Evolutionary conservation across 2,797 vertebrate species (phyloP).

Genomic region (Galagoides demidoff): DNA sequence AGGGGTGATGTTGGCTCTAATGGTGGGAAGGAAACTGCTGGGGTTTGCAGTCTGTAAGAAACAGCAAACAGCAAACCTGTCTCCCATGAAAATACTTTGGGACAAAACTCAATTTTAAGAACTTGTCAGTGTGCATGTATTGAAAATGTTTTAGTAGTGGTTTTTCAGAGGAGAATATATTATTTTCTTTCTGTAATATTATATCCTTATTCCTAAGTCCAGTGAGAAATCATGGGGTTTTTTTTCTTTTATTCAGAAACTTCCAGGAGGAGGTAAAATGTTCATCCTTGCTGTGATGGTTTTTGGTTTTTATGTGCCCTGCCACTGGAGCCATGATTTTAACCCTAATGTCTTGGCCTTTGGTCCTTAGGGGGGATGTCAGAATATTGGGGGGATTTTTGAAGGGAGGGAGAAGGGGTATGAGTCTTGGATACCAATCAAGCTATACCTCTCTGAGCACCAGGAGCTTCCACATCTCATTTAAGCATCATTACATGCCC

Average conservation of each 20-base stretch:
- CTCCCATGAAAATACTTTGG: neutral
- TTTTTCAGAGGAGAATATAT: neutral
- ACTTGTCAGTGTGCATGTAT: neutral
- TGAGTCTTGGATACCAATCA: neutral
- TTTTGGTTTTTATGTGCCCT: too few relatives aligned
- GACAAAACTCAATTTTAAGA: neutral
- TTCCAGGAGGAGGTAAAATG: neutral
- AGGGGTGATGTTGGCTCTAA: neutral
- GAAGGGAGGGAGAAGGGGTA: neutral
- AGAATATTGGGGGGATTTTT: neutral
- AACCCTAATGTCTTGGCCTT: neutral
- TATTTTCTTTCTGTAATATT: neutral
- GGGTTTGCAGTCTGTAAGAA: neutral
- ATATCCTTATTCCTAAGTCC: neutral
- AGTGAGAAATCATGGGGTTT: neutral
- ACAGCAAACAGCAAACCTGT: rapidly evolving
- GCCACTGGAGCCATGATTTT: neutral
- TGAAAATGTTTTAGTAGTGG: neutral
- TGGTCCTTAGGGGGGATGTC: neutral
- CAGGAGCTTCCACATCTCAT: neutral
- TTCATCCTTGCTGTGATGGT: rapidly evolving
- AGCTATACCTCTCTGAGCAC: neutral
- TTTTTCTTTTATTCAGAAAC: neutral
- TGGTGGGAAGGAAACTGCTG: neutral
- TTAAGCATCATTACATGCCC: neutral